These are phyloP conservation scores for Chalcosyrphus nemorum DNA, from an alignment of 2,888 invertebrate genomes.

Conservation along the genomic window DNA sequence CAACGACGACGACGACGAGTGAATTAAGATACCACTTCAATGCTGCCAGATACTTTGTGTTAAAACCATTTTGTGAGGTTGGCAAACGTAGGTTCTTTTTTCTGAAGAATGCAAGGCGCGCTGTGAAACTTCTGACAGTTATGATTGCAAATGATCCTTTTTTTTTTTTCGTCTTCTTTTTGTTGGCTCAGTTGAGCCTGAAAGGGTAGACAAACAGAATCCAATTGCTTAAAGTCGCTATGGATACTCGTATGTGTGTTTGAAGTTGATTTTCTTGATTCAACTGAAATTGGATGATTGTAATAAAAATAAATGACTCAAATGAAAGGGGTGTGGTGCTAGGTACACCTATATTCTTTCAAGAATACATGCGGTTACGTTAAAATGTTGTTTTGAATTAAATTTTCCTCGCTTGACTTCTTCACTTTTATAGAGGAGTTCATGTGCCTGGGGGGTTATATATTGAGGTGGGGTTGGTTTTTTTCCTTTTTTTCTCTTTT, in stretches of 20 bases:
- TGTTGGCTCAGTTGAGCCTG: background rate
- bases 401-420: constrained; percentile 54
- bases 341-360: background rate
- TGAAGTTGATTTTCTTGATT: constrained; percentile 53
- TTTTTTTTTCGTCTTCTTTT: constrained; percentile 50
- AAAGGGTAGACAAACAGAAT: constrained; percentile 21
- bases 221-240: constrained; percentile 50
- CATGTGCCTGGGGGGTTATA: constrained; percentile 16
- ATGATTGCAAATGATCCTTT: constrained; percentile 50
- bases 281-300: constrained; percentile 61
- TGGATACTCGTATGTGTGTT: background rate
- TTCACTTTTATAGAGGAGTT: constrained; percentile 39
- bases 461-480: constrained; percentile 12
- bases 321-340: constrained; percentile 36
- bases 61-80: constrained; percentile 15
- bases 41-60: background rate
- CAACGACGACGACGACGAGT: background rate
- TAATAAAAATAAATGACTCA: constrained; percentile 68
- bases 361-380: constrained; percentile 37
- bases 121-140: constrained; percentile 46
- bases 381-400: constrained; percentile 60
- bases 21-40: constrained; percentile 23
- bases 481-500: too few species aligned
- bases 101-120: constrained; percentile 16
- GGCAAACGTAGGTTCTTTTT: constrained; percentile 5